Base-by-base conservation (phyloP, 2,797 vertebrate genomes). In the Salarias fasciatus region DNA sequence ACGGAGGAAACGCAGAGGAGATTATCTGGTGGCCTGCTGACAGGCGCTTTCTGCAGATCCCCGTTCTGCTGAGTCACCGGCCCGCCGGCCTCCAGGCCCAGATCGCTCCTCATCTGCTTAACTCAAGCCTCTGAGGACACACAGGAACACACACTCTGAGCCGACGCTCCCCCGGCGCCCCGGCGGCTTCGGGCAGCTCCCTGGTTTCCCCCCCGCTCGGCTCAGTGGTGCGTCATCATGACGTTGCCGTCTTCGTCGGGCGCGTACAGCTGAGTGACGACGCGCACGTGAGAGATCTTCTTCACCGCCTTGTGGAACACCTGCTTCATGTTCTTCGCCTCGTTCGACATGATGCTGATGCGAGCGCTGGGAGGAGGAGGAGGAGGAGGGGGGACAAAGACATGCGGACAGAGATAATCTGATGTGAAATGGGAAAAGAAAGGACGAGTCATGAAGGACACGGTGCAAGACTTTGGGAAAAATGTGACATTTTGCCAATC, bases 221-320 rank as follows among this genome's bases (percentile, higher is more conserved):
- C 18, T 92, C 81, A 91, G 77, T 88, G 88, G 69, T 89, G 92
- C 9, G 48, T 52, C 69, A 92, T 78, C 89, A 89, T 74, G 64
- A 90, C 72, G 35, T 85, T 89, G 63, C 36, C 55, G 2, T 90
- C 75, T 0, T 91, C 90, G 2, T 93, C 86, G 1, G 44, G 53
- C 15, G 61, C 11, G 38, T 72, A 56, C 40, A 90, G 41, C 55
- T 90, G 85, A 11, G 85, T 80, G 55, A 91, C 80, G 1, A 88
- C 80, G 0, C 84, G 88, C 55, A 93, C 73, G 10, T 89, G 83
- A 2, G 90, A 68, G 75, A 93, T 83, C 83, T 88, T 91, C 84
- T 68, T 92, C 67, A 92, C 92, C 0, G 89, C 89, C 67, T 91
- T 93, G 58, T 93, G 89, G 49, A 94, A 79, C 46, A 84, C 63